A percentile compares a stretch with the other conserved stretches of the same genome.
Conservation (phyloP, 2,888 invertebrate genomes). For the Limnephilus lunatus region DNA sequence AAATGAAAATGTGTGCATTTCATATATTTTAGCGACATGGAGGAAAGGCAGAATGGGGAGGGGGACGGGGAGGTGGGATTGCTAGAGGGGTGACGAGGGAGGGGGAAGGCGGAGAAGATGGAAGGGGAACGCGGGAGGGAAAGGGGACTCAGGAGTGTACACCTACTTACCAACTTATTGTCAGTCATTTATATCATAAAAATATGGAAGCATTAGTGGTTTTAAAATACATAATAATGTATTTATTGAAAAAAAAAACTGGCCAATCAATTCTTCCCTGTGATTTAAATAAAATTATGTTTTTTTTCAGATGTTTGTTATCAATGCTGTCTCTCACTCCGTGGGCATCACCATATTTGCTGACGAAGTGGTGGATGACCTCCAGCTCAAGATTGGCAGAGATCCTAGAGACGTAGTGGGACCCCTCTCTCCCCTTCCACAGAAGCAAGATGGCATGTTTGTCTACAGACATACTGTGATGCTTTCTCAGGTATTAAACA, state of each 20-base stretch:
- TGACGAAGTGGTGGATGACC: constrained; percentile 72
- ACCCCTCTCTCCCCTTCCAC: constrained; percentile 59
- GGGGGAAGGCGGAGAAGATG: too few species aligned
- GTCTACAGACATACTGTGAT: constrained; percentile 72
- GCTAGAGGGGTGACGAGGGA: too few species aligned
- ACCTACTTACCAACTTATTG: too few species aligned
- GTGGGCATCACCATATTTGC: constrained; percentile 76
- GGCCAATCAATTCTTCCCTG: neutral
- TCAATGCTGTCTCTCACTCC: constrained; percentile 79
- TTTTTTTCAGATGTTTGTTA: constrained; percentile 73
- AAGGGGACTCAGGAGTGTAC: too few species aligned
- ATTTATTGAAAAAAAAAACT: neutral
- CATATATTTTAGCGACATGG: too few species aligned
- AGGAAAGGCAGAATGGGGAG: too few species aligned
- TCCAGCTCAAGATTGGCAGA: constrained; percentile 71
- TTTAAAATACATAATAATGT: too few species aligned
- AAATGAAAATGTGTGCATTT: too few species aligned
- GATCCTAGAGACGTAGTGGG: constrained; percentile 67
- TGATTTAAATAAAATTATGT: neutral
- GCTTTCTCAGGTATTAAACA: constrained; percentile 71
- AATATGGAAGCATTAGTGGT: too few species aligned
- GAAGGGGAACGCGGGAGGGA: too few species aligned
- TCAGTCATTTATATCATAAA: too few species aligned
- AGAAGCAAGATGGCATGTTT: constrained; percentile 69
- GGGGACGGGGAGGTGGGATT: too few species aligned